A percentile compares a stretch with the other conserved stretches of the same genome.
phyloP scores from a whole-genome alignment of 2,888 invertebrate species.

The Drosophila ustulata region DNA sequence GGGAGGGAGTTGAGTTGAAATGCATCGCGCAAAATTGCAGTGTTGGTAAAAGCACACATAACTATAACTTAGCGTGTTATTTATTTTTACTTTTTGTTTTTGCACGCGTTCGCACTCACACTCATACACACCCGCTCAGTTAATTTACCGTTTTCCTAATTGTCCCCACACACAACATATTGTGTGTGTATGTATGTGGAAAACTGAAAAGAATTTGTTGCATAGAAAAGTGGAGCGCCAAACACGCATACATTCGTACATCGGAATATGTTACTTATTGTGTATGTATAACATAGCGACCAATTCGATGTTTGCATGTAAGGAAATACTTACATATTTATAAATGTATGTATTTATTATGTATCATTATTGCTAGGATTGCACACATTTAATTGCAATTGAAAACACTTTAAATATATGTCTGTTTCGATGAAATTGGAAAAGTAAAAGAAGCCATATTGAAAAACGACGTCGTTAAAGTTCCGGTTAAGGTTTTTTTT shows the following conservation, averaged over 20 bases:
- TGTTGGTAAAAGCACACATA: slow-evolving; percentile 29
- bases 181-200: slow-evolving; percentile 28
- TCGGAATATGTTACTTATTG: slow-evolving; percentile 26
- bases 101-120: slow-evolving; percentile 15
- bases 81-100: slow-evolving; percentile 44
- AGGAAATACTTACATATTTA: neutral
- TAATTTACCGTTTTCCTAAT: slow-evolving; percentile 12
- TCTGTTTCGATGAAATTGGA: slow-evolving; percentile 43
- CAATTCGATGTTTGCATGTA: slow-evolving; percentile 34
- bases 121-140: slow-evolving; percentile 10
- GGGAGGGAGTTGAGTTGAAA: slow-evolving; percentile 47
- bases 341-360: neutral
- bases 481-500: slow-evolving; percentile 67
- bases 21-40: slow-evolving; percentile 39
- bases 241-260: slow-evolving; percentile 25
- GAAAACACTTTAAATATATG: slow-evolving; percentile 25
- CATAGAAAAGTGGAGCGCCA: slow-evolving; percentile 70
- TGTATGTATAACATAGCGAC: slow-evolving; percentile 76
- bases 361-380: slow-evolving; percentile 20
- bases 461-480: slow-evolving; percentile 59
- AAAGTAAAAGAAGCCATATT: slow-evolving; percentile 71
- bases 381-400: slow-evolving; percentile 15
- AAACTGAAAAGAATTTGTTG: slow-evolving; percentile 56
- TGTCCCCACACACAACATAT: slow-evolving; percentile 5
- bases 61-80: slow-evolving; percentile 13